These are phyloP conservation scores for Lutra lutra DNA, from an alignment of 2,797 vertebrate genomes.

Conservation along the genomic window DNA sequence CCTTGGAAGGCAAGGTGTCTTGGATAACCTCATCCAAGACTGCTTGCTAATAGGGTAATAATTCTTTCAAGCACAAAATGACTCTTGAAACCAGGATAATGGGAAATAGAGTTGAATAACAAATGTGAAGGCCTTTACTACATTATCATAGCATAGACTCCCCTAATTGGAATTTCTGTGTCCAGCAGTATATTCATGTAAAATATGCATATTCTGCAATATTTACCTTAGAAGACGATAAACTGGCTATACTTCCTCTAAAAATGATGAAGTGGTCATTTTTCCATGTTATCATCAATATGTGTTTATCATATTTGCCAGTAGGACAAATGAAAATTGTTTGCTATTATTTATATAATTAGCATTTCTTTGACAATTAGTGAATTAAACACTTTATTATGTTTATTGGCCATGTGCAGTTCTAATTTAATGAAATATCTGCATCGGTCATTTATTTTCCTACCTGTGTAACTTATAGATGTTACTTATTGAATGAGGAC, in stretches of 20 bases:
- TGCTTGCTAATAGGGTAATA: not conserved
- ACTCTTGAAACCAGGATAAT: not conserved
- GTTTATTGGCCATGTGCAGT: not conserved
- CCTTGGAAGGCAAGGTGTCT: not conserved
- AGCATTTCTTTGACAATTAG: not conserved
- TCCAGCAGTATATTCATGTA: not conserved
- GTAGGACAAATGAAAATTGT: not conserved
- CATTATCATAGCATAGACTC: not conserved
- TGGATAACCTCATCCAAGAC: not conserved
- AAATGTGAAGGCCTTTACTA: not conserved
- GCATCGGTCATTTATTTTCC: not conserved
- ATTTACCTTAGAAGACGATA: not conserved
- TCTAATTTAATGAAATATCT: not conserved
- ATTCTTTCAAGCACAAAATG: not conserved
- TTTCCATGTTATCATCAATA: not conserved
- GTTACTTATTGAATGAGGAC: not conserved
- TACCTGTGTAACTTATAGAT: not conserved
- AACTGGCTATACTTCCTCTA: not conserved
- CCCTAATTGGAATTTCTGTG: not conserved
- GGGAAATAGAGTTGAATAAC: not conserved
- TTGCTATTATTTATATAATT: not conserved
- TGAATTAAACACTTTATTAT: not conserved
- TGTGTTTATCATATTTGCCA: not conserved
- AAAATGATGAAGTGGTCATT: not conserved
- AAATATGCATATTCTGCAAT: not conserved